phyloP scores from a whole-genome alignment of 2,888 invertebrate species.

The Netelia inedita region DNA sequence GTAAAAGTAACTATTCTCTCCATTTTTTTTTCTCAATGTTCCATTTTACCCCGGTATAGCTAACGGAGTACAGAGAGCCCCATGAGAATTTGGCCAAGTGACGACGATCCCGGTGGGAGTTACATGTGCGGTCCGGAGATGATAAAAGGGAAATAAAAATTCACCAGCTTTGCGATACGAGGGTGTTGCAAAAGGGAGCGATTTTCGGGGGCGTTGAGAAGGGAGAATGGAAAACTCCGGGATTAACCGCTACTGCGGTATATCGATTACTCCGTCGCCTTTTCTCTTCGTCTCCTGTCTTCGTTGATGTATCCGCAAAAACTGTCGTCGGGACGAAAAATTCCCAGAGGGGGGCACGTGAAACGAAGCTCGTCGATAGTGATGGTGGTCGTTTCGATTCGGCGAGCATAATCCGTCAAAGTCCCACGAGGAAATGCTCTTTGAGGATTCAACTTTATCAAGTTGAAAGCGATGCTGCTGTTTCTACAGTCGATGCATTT shows the following conservation, averaged over 20 bases:
- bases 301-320: constrained; percentile 22
- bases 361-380: background rate
- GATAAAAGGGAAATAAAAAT: constrained; percentile 36
- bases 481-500: constrained; percentile 5
- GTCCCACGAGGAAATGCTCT: constrained; percentile 47
- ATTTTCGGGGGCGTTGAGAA: constrained; percentile 60
- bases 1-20: background rate
- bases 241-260: constrained; percentile 42
- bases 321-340: constrained; percentile 20
- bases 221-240: constrained; percentile 26
- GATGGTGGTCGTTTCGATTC: constrained; percentile 38
- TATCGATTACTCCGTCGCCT: constrained; percentile 29
- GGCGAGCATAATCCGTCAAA: constrained; percentile 46
- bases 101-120: constrained; percentile 64
- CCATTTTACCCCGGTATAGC: constrained; percentile 25
- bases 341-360: constrained; percentile 40
- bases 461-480: constrained; percentile 20
- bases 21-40: background rate
- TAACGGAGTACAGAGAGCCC: constrained; percentile 70
- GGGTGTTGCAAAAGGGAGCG: constrained; percentile 41
- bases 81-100: constrained; percentile 81
- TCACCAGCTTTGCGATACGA: constrained; percentile 52
- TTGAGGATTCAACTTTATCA: constrained; percentile 29
- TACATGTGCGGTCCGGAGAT: constrained; percentile 21
- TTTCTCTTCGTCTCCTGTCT: constrained; percentile 21